A percentile compares a stretch with the other conserved stretches of the same genome.
phyloP scores from a whole-genome alignment of 2,888 invertebrate genomes.

The Andrena bucephala region DNA sequence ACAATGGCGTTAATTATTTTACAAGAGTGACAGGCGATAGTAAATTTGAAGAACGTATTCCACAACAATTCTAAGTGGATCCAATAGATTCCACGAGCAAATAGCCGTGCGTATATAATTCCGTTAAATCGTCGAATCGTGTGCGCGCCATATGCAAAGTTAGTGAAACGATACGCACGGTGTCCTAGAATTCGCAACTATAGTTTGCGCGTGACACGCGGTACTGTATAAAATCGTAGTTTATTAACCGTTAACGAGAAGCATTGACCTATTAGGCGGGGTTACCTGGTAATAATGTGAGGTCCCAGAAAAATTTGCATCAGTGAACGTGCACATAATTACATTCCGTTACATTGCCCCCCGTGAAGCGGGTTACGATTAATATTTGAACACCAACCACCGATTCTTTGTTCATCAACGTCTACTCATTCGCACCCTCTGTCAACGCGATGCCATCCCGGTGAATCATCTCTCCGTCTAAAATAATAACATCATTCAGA shows the following conservation, averaged over 20 bases:
- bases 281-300: background rate
- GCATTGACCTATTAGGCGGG: background rate
- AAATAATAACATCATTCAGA: background rate
- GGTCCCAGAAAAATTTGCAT: background rate
- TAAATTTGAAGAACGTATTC: no score
- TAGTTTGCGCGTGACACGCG: conserved; percentile 1
- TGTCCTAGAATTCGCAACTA: conserved; percentile 32
- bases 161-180: conserved; percentile 26
- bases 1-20: no score
- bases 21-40: no score
- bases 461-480: no score
- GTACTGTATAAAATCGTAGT: background rate
- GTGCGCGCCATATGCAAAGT: conserved; percentile 5
- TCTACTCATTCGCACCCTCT: no score
- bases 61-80: no score
- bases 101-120: background rate
- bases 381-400: no score
- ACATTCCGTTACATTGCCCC: no score
- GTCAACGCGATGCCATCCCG: no score
- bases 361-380: no score
- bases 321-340: background rate
- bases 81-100: background rate
- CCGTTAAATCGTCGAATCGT: background rate
- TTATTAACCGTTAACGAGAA: background rate
- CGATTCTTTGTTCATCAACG: no score